Evolutionary conservation across 2,888 invertebrate species (phyloP).

Genomic region (Dione vanillae): DNA sequence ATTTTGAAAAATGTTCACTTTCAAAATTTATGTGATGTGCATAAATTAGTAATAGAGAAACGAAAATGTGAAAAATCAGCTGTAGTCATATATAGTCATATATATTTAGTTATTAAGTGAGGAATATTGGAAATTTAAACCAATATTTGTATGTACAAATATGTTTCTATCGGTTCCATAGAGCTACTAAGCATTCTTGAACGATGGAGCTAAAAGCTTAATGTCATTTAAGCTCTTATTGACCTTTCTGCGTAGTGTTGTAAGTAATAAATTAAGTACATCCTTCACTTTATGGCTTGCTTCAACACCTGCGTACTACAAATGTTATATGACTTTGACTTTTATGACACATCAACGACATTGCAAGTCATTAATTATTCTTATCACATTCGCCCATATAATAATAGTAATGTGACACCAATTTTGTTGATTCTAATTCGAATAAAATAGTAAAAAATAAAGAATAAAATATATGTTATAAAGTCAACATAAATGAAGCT

Average conservation of each 20-base stretch:
- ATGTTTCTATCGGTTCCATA: not conserved
- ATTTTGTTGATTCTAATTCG: not conserved
- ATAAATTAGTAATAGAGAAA: no score
- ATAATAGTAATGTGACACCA: not conserved
- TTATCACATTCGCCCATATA: not conserved
- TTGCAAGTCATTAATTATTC: not conserved
- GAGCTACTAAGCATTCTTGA: not conserved
- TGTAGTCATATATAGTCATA: no score
- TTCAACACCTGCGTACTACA: constrained; percentile 6
- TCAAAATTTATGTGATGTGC: no score
- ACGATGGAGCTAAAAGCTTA: not conserved
- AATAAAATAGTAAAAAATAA: no score
- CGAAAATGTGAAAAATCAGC: no score
- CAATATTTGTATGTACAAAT: no score
- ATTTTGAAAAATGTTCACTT: no score
- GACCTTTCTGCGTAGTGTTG: not conserved
- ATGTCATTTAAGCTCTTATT: not conserved
- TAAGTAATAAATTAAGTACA: not conserved
- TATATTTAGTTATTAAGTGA: no score
- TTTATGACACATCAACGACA: constrained; percentile 6
- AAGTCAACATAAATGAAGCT: no score
- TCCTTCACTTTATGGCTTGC: not conserved
- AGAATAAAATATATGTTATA: no score
- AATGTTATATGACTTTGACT: constrained; percentile 5
- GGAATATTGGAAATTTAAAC: not conserved